phyloP scores from a whole-genome alignment of 2,888 invertebrate genomes.

The Lithosia quadra region DNA sequence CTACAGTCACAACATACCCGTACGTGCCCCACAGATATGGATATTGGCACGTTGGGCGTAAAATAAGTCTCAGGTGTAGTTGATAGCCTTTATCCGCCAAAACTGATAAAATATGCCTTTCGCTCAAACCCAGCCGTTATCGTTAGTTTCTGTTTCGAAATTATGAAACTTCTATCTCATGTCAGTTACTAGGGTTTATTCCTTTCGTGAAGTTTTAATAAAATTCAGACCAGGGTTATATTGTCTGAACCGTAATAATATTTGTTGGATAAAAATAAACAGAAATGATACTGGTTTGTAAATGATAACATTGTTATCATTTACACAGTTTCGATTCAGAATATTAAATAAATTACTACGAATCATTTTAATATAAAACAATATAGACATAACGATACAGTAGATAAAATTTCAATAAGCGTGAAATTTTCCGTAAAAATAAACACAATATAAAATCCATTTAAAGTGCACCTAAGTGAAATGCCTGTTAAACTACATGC shows the following conservation, averaged over 20 bases:
- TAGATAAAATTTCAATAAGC: slow-evolving; percentile 15
- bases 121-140: slow-evolving; percentile 65
- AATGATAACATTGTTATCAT: neutral
- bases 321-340: too few species aligned
- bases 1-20: slow-evolving; percentile 8
- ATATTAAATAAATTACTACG: too few species aligned
- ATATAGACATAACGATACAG: neutral
- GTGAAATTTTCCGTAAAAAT: slow-evolving; percentile 32
- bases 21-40: slow-evolving; percentile 62
- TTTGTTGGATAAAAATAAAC: slow-evolving; percentile 9
- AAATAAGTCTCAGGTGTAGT: slow-evolving; percentile 85
- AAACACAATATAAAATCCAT: slow-evolving; percentile 48
- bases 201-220: slow-evolving; percentile 20
- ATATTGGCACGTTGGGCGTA: slow-evolving; percentile 81
- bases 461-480: slow-evolving; percentile 52
- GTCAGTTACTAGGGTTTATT: slow-evolving; percentile 28
- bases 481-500: slow-evolving; percentile 47
- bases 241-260: slow-evolving; percentile 12
- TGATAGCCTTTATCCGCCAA: slow-evolving; percentile 83
- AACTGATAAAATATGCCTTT: slow-evolving; percentile 82
- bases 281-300: neutral
- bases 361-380: too few species aligned
- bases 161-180: slow-evolving; percentile 59
- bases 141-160: slow-evolving; percentile 67
- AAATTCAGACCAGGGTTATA: slow-evolving; percentile 15